Percentiles rank a stretch among this genome's conserved stretches.
These are phyloP conservation scores for Antheraea assamensis DNA, from an alignment of 2,888 invertebrate genomes.

Conservation along the genomic window DNA sequence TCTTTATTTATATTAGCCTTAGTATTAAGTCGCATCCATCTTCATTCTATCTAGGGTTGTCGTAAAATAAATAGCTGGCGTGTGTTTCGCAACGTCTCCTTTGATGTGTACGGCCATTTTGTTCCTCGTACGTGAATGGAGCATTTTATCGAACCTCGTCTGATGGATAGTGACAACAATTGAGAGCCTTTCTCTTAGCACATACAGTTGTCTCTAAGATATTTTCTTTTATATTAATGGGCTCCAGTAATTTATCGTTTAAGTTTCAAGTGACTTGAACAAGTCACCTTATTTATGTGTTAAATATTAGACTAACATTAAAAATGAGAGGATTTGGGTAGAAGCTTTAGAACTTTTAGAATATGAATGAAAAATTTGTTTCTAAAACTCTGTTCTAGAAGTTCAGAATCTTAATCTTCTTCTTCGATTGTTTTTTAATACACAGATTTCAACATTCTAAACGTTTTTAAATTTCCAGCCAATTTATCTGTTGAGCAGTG, in stretches of 20 bases:
- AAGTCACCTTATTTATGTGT: too few species aligned
- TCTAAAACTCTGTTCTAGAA: too few species aligned
- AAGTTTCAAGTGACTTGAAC: background rate
- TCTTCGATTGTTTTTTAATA: too few species aligned
- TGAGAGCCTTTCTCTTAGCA: background rate
- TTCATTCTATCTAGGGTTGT: conserved; percentile 7
- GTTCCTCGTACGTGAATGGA: background rate
- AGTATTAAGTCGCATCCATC: conserved; percentile 7
- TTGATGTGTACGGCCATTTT: conserved; percentile 8
- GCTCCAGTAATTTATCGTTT: background rate
- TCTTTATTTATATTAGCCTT: background rate
- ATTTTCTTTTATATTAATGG: background rate
- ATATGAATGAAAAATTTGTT: too few species aligned
- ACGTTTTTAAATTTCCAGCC: too few species aligned
- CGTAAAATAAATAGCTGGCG: conserved; percentile 3
- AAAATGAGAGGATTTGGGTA: too few species aligned
- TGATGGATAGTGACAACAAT: conserved; percentile 12
- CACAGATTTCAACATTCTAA: too few species aligned
- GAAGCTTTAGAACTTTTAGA: too few species aligned
- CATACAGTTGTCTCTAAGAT: background rate
- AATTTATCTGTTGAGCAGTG: too few species aligned
- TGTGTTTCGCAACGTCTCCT: conserved; percentile 8
- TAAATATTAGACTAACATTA: too few species aligned
- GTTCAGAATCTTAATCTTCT: too few species aligned
- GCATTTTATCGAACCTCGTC: background rate